Evolutionary conservation across 2,113 vertebrate species (phyloP).

Genomic region (Alexandromys fortis): DNA sequence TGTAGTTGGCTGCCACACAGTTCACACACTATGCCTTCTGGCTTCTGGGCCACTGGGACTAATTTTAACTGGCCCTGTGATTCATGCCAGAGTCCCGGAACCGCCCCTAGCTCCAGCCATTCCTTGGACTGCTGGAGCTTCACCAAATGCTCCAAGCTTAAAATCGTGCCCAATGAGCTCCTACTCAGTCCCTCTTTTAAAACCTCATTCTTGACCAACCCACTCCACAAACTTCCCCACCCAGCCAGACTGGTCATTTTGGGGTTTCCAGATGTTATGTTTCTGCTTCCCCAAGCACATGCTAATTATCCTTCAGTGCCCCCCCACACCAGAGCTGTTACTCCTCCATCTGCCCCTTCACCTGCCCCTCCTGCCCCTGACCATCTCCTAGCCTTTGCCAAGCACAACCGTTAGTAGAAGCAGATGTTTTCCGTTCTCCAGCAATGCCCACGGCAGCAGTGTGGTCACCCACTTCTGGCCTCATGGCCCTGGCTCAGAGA

Average conservation of each 20-base stretch:
- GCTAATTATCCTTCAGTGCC: not conserved
- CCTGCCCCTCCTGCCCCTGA: not conserved
- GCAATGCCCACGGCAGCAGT: not conserved
- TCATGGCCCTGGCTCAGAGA: not conserved
- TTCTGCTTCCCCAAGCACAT: not conserved
- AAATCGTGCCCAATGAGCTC: not conserved
- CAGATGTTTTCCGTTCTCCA: not conserved
- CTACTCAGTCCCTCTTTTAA: not conserved
- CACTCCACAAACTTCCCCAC: not conserved
- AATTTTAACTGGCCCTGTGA: constrained; percentile 29
- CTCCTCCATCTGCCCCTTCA: not conserved
- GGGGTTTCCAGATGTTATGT: not conserved
- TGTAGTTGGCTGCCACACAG: not conserved
- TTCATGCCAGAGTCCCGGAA: not conserved
- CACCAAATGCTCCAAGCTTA: constrained; percentile 30
- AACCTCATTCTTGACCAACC: not conserved
- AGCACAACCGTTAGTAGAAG: not conserved
- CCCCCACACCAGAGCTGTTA: not conserved
- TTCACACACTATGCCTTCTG: not conserved
- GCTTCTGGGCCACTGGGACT: not conserved
- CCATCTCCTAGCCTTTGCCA: not conserved
- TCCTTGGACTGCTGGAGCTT: not conserved
- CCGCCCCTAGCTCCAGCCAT: not conserved
- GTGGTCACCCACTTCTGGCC: not conserved
- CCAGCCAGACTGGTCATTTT: not conserved